phyloP scores from a whole-genome alignment of 2,113 vertebrate genomes.

The Rutilus rutilus region DNA sequence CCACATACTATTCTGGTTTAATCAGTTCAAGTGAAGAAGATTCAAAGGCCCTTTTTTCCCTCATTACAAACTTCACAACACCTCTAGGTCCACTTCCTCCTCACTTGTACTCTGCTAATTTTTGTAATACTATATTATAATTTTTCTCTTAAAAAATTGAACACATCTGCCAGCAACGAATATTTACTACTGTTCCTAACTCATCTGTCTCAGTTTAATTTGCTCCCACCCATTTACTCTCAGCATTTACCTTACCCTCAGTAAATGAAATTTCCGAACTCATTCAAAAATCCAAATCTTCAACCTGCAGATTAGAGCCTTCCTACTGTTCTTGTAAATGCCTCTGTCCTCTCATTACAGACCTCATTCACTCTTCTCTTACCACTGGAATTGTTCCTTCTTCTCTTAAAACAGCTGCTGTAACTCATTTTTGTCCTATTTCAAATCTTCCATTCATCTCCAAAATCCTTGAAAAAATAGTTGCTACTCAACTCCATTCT shows the following conservation, averaged over 20 bases:
- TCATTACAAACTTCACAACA: neutral
- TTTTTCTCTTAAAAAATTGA: neutral
- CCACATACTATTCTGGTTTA: conserved; percentile 1
- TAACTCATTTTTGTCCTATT: neutral
- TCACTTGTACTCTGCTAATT: neutral
- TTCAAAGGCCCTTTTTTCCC: conserved; percentile 10
- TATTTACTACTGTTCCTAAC: neutral
- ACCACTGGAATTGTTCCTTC: neutral
- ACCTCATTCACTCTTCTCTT: neutral
- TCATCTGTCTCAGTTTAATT: too few species aligned
- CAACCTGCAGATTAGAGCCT: neutral
- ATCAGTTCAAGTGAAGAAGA: neutral
- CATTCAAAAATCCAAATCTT: too few species aligned
- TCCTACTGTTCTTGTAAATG: neutral
- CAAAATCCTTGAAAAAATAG: neutral
- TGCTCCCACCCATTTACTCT: too few species aligned
- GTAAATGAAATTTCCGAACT: too few species aligned
- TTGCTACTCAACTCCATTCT: neutral
- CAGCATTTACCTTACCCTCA: too few species aligned
- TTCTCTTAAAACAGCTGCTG: too few species aligned
- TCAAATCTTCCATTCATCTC: too few species aligned
- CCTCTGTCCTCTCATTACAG: neutral
- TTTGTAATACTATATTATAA: neutral
- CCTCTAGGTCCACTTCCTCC: neutral
- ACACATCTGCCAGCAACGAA: neutral